Evolutionary conservation across 2,113 vertebrate genomes (phyloP).

Genomic region (Mohoua ochrocephala): DNA sequence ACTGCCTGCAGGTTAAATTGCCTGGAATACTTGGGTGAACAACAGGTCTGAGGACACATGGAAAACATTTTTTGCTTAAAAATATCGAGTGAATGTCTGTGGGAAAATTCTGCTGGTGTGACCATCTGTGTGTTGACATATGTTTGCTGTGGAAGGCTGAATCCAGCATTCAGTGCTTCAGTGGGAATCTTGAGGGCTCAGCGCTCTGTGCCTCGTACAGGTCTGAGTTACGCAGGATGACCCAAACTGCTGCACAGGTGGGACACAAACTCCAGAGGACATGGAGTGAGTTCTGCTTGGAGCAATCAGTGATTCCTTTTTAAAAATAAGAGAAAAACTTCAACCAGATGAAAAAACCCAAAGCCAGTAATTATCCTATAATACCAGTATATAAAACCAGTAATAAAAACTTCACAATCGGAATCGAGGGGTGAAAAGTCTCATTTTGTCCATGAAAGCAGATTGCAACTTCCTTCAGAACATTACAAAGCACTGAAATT

Average conservation of each 20-base stretch:
- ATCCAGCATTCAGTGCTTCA: background rate
- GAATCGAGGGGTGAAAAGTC: background rate
- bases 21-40: slow-evolving; percentile 14
- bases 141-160: background rate
- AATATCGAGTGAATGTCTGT: background rate
- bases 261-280: background rate
- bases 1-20: slow-evolving; percentile 33
- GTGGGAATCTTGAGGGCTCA: background rate
- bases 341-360: background rate
- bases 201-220: background rate
- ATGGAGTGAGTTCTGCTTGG: background rate
- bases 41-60: slow-evolving; percentile 2
- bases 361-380: background rate
- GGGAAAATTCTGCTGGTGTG: slow-evolving; percentile 25
- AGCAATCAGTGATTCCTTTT: background rate
- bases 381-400: background rate
- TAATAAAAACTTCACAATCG: background rate
- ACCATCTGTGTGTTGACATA: slow-evolving; percentile 45
- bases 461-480: slow-evolving; percentile 18
- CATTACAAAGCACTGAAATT: slow-evolving; percentile 35
- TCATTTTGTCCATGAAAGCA: slow-evolving; percentile 1
- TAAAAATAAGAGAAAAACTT: background rate
- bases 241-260: background rate
- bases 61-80: slow-evolving; percentile 9
- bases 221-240: background rate